Percentiles rank a stretch among this genome's conserved stretches.
Evolutionary conservation across 2,888 invertebrate species (phyloP).

Genomic region (Chromoteleia sp.): DNA sequence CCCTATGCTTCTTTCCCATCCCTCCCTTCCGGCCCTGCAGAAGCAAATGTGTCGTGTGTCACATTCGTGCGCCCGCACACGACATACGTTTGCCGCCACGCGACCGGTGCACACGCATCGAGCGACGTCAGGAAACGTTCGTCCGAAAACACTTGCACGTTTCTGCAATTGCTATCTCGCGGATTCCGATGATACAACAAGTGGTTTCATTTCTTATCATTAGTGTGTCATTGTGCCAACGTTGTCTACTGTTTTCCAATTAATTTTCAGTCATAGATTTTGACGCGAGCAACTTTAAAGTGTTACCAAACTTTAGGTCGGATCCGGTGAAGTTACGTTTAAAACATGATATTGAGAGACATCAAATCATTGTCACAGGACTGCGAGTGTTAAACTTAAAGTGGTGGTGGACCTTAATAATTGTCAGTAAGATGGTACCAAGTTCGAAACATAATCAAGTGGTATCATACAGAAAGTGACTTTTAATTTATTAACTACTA

Average conservation of each 20-base stretch:
- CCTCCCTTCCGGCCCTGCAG: slow-evolving; percentile 57
- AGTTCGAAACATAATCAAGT: too few relatives aligned
- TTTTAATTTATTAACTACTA: too few relatives aligned
- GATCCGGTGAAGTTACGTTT: background rate
- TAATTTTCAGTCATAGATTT: too few relatives aligned
- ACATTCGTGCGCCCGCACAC: slow-evolving; percentile 83
- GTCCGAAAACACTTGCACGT: slow-evolving; percentile 65
- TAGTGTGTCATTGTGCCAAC: slow-evolving; percentile 32
- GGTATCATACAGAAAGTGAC: too few relatives aligned
- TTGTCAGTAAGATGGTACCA: too few relatives aligned
- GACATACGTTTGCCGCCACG: slow-evolving; percentile 85
- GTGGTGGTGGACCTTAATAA: too few relatives aligned
- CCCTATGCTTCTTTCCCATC: slow-evolving; percentile 58
- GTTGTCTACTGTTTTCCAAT: too few relatives aligned
- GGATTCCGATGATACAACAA: slow-evolving; percentile 65
- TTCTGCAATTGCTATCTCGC: slow-evolving; percentile 50
- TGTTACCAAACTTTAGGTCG: background rate
- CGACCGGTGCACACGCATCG: slow-evolving; percentile 83
- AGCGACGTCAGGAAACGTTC: slow-evolving; percentile 67
- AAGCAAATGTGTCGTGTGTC: slow-evolving; percentile 80
- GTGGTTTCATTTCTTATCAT: slow-evolving; percentile 43
- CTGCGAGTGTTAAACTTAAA: too few relatives aligned
- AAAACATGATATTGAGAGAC: too few relatives aligned
- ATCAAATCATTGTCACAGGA: too few relatives aligned
- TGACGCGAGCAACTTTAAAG: too few relatives aligned